Evolutionary conservation across 1,140 invertebrate genomes (phyloP), one percentile per base, ranked within the genome.

Genomic region (Eupristina koningsbergeri): DNA sequence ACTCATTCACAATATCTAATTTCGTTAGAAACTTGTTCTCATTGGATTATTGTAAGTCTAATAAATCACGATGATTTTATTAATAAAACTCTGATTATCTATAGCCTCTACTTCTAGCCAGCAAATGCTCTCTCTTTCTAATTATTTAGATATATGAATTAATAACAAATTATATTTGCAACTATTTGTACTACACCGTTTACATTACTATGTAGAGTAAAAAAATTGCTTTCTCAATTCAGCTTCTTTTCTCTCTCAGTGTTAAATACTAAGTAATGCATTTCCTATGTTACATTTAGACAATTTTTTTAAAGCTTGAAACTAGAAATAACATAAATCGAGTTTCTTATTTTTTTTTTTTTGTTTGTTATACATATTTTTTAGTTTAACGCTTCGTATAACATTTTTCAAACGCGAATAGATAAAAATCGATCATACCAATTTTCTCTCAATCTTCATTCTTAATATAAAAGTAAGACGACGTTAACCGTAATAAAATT

Each of bases 401-500:
- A 63, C 61, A 39, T 50, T 67, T 36, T 45, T 80, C 29, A 31
- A 80, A 41, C 79, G 47, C 58, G 47, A 80, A 71, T 67, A 29
- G 79, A 69, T 80, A 80, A 80, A 36, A 71, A 80, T 36, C 64
- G 29, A 39, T 8, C 15, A 22, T 17, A 29, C 45, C 75, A 34
- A 39, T 81, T 36, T 41, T 80, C 79, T 80, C 34, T 69, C 50
- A 19, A 34, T 71, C 45, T 31, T 71, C 79, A 8, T 74, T 74
- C 50, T 74, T 74, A 74, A 74, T 74, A 74, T 15, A 34, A 76
- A 22, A 9, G 74, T 39, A 47, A 3, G 31, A 6, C 9, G 19
- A 71, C 39, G 67, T 41, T 26, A 58, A 53, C 50, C 34, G 74
- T 76, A 76, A 76, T 76, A 61, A 50, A 61, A 76, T 50, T 76